Evolutionary conservation across 1,140 invertebrate species (phyloP), one percentile per base, ranked within the genome.

Genomic region (Aphelenchoides besseyi): DNA sequence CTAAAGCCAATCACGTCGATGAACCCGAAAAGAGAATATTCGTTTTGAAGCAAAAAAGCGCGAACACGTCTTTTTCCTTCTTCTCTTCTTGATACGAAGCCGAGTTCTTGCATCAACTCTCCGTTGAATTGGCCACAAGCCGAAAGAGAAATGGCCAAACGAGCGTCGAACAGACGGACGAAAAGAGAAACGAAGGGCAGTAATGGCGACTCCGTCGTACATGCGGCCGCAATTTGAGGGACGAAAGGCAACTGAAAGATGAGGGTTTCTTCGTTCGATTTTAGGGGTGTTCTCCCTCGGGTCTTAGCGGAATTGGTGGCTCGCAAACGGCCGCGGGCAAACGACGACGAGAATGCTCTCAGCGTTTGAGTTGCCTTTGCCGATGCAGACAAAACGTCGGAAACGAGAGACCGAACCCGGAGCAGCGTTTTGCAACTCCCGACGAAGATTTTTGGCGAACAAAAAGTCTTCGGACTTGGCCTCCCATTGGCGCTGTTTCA

Each of bases 151-250:
- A 48, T 48, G 41, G 41, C 41, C 41, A 48, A 48, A 48, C 41
- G 41, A 48, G 12, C 12, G 23, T 23, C 41, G 41, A 48, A 48
- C 41, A 48, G 41, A 48, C 41, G 41, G 41, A 16, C 41, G 41
- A 48, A 48, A 48, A 23, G 41, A 12, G 41, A 23, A 23, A 12
- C 12, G 41, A 23, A 48, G 41, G 41, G 41, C 41, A 48, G 41
- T 48, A 48, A 48, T 48, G 41, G 41, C 41, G 41, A 48, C 41
- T 48, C 41, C n/a, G n/a, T n/a, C n/a, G n/a, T n/a, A 48, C 41
- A 48, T 48, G 12, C 41, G 41, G 41, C 41, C 41, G 41, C 41
- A 48, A 48, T 48, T 48, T 48, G 41, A 23, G 41, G 23, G 41
- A 48, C 12, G 41, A 12, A 12, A 23, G 41, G 12, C 41, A 23